These are phyloP conservation scores for Rhipidura dahli DNA, from an alignment of 2,113 vertebrate genomes.

Conservation along the genomic window DNA sequence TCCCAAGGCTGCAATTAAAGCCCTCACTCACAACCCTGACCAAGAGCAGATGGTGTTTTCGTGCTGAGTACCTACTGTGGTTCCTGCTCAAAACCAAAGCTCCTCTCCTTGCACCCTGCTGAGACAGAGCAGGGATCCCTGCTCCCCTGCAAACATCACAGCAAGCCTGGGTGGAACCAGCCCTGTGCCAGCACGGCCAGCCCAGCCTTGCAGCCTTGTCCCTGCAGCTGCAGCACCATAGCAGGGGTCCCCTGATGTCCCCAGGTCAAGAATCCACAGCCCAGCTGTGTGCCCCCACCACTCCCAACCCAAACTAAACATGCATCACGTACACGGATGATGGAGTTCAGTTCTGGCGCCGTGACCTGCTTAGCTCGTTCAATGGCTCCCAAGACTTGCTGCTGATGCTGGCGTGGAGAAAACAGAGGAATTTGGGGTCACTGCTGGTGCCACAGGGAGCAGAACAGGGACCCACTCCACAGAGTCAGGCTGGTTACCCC, in stretches of 20 bases:
- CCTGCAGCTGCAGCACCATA: neutral
- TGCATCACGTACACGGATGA: constrained; percentile 88
- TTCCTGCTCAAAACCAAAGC: neutral
- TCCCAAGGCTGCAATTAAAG: neutral
- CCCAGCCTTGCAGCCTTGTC: neutral
- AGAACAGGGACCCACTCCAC: neutral
- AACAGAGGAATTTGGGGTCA: neutral
- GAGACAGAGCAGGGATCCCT: neutral
- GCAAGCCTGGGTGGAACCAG: neutral
- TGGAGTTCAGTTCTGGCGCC: constrained; percentile 96
- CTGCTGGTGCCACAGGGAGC: neutral
- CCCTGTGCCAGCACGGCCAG: neutral
- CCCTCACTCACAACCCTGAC: neutral
- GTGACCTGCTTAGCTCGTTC: constrained; percentile 98
- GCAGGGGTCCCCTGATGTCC: neutral
- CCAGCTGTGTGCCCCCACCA: neutral
- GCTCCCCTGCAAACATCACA: neutral
- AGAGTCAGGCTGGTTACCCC: neutral
- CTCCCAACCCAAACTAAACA: neutral
- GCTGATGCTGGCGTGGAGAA: constrained; percentile 84
- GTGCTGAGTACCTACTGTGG: neutral
- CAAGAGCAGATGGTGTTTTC: constrained; percentile 19
- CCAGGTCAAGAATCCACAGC: neutral
- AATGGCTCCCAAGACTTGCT: constrained; percentile 96
- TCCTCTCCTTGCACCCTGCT: neutral